These are phyloP conservation scores for Mechanitis mazaeus DNA, from an alignment of 2,888 invertebrate genomes.

Conservation along the genomic window DNA sequence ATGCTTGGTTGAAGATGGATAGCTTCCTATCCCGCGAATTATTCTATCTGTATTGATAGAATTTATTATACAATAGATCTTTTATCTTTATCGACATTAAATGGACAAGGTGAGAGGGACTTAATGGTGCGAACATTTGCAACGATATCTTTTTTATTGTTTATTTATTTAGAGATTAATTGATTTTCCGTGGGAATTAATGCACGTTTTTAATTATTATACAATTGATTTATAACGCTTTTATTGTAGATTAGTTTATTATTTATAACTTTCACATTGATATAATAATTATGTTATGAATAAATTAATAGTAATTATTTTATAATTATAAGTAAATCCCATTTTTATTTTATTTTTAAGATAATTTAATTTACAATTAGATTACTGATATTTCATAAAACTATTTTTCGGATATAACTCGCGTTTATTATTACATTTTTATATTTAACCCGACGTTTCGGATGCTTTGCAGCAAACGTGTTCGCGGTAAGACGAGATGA, in stretches of 20 bases:
- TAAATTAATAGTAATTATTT: background rate
- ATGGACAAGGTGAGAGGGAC: constrained; percentile 31
- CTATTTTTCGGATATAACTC: too few relatives aligned
- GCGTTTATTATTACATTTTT: too few relatives aligned
- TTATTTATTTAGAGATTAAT: constrained; percentile 43
- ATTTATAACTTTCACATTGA: background rate
- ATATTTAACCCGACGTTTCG: too few relatives aligned
- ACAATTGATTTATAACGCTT: constrained; percentile 1
- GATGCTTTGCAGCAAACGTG: too few relatives aligned
- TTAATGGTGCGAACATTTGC: constrained; percentile 21
- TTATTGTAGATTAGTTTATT: background rate
- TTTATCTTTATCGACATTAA: constrained; percentile 63
- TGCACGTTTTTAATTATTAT: constrained; percentile 7
- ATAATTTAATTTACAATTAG: too few relatives aligned
- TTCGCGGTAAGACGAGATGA: too few relatives aligned
- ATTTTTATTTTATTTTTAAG: too few relatives aligned
- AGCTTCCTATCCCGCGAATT: constrained; percentile 48
- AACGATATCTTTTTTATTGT: constrained; percentile 34
- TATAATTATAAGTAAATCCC: too few relatives aligned
- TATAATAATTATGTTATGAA: background rate
- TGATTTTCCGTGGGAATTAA: constrained; percentile 55
- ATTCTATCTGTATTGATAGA: constrained; percentile 35
- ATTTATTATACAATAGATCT: constrained; percentile 42
- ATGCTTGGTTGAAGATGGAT: constrained; percentile 44
- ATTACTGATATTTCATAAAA: too few relatives aligned